Evolutionary conservation across 2,888 invertebrate species (phyloP).

Genomic region (Eilema caniola): DNA sequence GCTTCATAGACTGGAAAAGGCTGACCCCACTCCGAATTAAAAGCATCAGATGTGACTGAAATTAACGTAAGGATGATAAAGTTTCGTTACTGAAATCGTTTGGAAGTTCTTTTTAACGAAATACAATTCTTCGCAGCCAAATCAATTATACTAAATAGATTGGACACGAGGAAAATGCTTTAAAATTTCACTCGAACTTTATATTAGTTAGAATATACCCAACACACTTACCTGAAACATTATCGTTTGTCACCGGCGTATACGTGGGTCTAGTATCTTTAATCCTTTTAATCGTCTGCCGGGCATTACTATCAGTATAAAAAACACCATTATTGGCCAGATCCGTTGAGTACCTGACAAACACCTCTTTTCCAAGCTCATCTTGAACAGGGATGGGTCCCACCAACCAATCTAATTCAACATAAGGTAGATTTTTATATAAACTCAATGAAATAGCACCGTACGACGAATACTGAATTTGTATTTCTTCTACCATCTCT

Average conservation of each 20-base stretch:
- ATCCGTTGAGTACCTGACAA: slow-evolving; percentile 90
- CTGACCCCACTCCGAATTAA: too few relatives aligned
- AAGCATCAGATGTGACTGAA: too few relatives aligned
- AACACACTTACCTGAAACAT: slow-evolving; percentile 60
- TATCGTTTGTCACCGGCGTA: slow-evolving; percentile 47
- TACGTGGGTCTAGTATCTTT: slow-evolving; percentile 78
- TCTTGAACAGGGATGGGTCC: slow-evolving; percentile 91
- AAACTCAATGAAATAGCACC: slow-evolving; percentile 91
- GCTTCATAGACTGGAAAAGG: too few relatives aligned
- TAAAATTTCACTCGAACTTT: too few relatives aligned
- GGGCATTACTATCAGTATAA: slow-evolving; percentile 97
- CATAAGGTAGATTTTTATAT: slow-evolving; percentile 86
- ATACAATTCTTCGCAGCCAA: too few relatives aligned
- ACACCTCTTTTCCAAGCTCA: slow-evolving; percentile 90
- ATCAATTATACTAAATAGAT: too few relatives aligned
- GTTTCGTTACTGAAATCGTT: too few relatives aligned
- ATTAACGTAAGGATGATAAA: too few relatives aligned
- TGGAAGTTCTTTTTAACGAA: too few relatives aligned
- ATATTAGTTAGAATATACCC: not conserved
- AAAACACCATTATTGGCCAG: slow-evolving; percentile 89
- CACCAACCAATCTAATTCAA: slow-evolving; percentile 93
- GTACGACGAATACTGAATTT: slow-evolving; percentile 88
- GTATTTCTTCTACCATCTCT: slow-evolving; percentile 91
- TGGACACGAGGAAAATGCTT: too few relatives aligned
- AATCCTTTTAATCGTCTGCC: slow-evolving; percentile 92